Evolutionary conservation across 2,888 invertebrate genomes (phyloP).

Genomic region (Parochlus steinenii): DNA sequence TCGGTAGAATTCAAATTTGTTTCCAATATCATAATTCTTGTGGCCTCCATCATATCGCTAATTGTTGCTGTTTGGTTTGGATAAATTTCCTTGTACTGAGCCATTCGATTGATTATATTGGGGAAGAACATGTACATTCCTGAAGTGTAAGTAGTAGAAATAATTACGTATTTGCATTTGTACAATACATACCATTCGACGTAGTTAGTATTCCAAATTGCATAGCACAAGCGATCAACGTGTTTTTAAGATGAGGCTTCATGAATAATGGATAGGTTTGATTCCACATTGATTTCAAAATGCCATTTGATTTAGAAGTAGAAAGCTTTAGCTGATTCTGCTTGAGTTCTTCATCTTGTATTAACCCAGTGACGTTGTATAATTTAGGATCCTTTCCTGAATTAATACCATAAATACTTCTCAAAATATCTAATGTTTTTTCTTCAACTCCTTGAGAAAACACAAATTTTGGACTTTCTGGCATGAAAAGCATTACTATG

Average conservation of each 20-base stretch:
- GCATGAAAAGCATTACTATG: slow-evolving; percentile 21
- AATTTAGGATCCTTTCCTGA: background rate
- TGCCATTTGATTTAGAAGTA: slow-evolving; percentile 2
- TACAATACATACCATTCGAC: slow-evolving; percentile 24
- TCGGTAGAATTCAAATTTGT: background rate
- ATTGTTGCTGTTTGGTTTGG: slow-evolving; percentile 20
- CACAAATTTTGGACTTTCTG: slow-evolving; percentile 26
- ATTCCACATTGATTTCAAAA: slow-evolving; percentile 22
- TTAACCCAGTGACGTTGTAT: slow-evolving; percentile 5
- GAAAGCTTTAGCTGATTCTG: slow-evolving; percentile 2
- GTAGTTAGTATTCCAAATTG: slow-evolving; percentile 24
- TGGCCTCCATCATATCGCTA: slow-evolving; percentile 17
- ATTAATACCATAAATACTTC: slow-evolving; percentile 5
- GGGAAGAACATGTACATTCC: slow-evolving; percentile 28
- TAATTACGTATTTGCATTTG: no score
- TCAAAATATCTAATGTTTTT: slow-evolving; percentile 7
- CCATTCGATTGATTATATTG: slow-evolving; percentile 24
- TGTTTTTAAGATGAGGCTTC: slow-evolving; percentile 20
- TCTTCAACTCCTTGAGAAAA: slow-evolving; percentile 19
- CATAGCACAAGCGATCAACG: slow-evolving; percentile 21
- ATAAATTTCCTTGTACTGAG: slow-evolving; percentile 19
- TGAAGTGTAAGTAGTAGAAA: no score
- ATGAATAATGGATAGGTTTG: slow-evolving; percentile 25
- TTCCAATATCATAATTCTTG: background rate
- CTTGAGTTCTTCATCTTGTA: slow-evolving; percentile 7